Evolutionary conservation across 2,888 invertebrate species (phyloP).

Genomic region (Trisateles emortualis): DNA sequence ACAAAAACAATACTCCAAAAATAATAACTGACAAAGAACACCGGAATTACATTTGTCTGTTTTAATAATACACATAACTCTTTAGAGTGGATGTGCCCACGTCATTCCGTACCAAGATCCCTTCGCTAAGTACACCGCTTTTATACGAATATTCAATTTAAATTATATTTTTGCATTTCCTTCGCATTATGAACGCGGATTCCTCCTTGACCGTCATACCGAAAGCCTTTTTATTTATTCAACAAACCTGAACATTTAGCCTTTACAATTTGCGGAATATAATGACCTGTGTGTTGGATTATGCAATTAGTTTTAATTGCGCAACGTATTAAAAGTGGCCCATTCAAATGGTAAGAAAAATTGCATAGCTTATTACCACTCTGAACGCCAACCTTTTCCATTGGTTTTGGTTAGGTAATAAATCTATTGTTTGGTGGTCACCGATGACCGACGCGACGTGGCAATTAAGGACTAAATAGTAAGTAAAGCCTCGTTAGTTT

Average conservation of each 20-base stretch:
- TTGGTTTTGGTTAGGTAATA: too few species aligned
- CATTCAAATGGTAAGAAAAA: not conserved
- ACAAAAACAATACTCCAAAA: not conserved
- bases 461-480: too few species aligned
- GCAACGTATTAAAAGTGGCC: constrained; percentile 1
- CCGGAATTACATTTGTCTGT: constrained; percentile 36
- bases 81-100: constrained; percentile 14
- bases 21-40: constrained; percentile 21
- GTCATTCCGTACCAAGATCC: constrained; percentile 32
- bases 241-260: constrained; percentile 21
- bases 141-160: constrained; percentile 44
- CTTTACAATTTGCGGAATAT: constrained; percentile 12
- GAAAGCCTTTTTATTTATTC: constrained; percentile 26
- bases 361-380: too few species aligned
- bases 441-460: too few species aligned
- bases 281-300: constrained; percentile 5
- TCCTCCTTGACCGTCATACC: constrained; percentile 17
- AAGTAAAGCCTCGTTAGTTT: too few species aligned
- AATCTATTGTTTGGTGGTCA: too few species aligned
- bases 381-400: too few species aligned
- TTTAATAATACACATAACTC: constrained; percentile 27
- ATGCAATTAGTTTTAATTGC: constrained; percentile 15
- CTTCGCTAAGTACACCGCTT: constrained; percentile 20
- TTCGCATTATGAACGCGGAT: constrained; percentile 36
- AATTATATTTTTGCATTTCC: constrained; percentile 54